Evolutionary conservation across 2,888 invertebrate species (phyloP).

Genomic region (Ormia ochracea): DNA sequence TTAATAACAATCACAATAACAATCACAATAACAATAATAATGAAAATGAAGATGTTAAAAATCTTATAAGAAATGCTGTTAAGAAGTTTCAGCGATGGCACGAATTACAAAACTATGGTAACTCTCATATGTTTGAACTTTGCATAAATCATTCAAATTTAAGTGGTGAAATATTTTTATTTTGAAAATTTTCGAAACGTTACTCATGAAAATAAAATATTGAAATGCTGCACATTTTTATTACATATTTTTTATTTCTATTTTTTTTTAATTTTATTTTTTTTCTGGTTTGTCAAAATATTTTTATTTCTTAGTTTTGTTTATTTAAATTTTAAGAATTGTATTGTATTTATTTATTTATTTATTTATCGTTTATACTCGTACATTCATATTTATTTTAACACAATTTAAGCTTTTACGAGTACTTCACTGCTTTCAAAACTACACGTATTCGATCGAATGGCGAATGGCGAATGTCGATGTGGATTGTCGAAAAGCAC

Average conservation of each 20-base stretch:
- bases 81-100: neutral
- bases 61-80: neutral
- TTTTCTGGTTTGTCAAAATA: neutral
- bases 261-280: too few species aligned
- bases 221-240: slow-evolving; percentile 38
- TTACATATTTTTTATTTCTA: too few species aligned
- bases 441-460: neutral
- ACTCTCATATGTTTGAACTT: slow-evolving; percentile 1
- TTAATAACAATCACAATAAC: too few species aligned
- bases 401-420: slow-evolving; percentile 3
- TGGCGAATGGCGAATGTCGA: slow-evolving; percentile 5
- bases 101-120: neutral
- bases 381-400: slow-evolving; percentile 11
- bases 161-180: neutral
- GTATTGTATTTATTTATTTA: slow-evolving; percentile 3
- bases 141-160: slow-evolving; percentile 6
- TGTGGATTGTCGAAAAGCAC: slow-evolving; percentile 6
- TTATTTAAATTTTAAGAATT: slow-evolving; percentile 1
- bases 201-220: slow-evolving; percentile 41
- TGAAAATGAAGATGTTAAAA: neutral
- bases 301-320: neutral
- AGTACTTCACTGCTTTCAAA: neutral
- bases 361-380: too few species aligned
- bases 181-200: slow-evolving; percentile 20
- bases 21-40: too few species aligned